phyloP scores from a whole-genome alignment of 2,888 invertebrate species.

The Dryomyza anilis region DNA sequence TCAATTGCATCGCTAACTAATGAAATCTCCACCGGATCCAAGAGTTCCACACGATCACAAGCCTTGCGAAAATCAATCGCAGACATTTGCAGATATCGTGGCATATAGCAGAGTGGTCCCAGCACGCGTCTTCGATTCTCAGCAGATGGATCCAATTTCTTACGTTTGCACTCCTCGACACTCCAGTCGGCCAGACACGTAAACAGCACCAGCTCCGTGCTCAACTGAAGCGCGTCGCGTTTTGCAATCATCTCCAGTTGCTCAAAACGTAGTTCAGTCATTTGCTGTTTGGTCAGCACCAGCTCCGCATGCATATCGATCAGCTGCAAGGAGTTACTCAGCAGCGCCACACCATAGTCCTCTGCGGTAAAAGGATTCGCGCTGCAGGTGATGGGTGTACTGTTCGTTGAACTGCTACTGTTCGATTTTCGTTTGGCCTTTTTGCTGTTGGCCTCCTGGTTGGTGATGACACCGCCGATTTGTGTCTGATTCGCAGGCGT shows the following conservation, averaged over 20 bases:
- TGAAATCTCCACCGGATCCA: conserved; percentile 55
- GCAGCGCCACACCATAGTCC: conserved; percentile 57
- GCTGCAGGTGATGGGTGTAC: conserved; percentile 45
- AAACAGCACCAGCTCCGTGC: conserved; percentile 57
- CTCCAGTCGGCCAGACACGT: conserved; percentile 60
- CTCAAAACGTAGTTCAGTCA: conserved; percentile 57
- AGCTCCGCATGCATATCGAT: conserved; percentile 61
- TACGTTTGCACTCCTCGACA: conserved; percentile 57
- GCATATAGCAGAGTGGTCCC: conserved; percentile 58
- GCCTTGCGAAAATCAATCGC: conserved; percentile 53
- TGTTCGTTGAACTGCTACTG: conserved; percentile 25
- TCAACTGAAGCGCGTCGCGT: conserved; percentile 57
- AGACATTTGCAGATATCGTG: conserved; percentile 56
- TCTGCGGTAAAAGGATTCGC: conserved; percentile 60
- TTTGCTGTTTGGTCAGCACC: conserved; percentile 52
- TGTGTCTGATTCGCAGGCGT: conserved; percentile 52
- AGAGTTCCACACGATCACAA: conserved; percentile 57
- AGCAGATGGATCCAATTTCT: conserved; percentile 53
- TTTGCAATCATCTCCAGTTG: conserved; percentile 60
- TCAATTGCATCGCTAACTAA: conserved; percentile 56
- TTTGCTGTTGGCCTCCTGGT: conserved; percentile 42
- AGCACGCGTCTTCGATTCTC: conserved; percentile 59
- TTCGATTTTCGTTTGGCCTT: conserved; percentile 34
- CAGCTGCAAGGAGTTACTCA: conserved; percentile 59
- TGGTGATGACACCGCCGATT: conserved; percentile 47